Evolutionary conservation across 2,113 vertebrate species (phyloP).

Genomic region (Urocitellus parryii): DNA sequence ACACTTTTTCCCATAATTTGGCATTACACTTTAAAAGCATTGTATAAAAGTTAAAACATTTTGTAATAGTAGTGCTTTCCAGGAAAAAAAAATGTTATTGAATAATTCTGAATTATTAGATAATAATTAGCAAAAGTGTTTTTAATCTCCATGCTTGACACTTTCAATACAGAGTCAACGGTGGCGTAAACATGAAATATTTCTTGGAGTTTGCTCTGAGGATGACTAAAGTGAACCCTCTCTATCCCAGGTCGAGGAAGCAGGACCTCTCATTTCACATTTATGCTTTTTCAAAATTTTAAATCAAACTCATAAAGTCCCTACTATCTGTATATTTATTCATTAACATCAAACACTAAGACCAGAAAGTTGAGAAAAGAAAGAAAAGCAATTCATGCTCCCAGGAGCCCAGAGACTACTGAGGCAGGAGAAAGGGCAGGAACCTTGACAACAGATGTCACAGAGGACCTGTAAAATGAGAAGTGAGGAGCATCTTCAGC

Average conservation of each 20-base stretch:
- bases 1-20: background rate
- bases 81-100: background rate
- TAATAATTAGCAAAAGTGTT: background rate
- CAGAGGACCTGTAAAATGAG: background rate
- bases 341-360: background rate
- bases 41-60: background rate
- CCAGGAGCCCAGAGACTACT: background rate
- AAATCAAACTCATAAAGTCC: background rate
- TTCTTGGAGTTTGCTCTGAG: background rate
- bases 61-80: background rate
- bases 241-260: background rate
- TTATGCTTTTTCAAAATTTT: background rate
- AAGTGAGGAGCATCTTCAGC: background rate
- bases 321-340: background rate
- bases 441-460: background rate
- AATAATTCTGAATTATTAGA: background rate
- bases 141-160: background rate
- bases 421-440: background rate
- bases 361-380: background rate
- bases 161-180: background rate
- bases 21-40: background rate
- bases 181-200: conserved; percentile 14
- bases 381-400: background rate
- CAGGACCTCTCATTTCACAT: background rate
- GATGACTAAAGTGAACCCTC: background rate